These are phyloP conservation scores for Tachysurus fulvidraco DNA, from an alignment of 2,113 vertebrate species.

Conservation along the genomic window DNA sequence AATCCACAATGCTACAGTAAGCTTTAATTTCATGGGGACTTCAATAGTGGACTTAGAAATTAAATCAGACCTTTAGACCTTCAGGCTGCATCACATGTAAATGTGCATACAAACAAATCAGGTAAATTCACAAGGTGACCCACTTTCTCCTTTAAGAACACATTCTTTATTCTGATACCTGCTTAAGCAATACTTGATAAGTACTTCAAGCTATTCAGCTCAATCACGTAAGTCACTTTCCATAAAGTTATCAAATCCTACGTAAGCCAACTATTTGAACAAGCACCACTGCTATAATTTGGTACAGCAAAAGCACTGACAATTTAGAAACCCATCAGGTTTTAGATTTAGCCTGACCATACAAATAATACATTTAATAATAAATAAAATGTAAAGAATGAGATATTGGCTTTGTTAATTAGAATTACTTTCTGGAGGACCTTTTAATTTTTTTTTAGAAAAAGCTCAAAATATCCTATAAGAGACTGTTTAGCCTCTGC, in stretches of 20 bases:
- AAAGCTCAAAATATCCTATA: neutral
- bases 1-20: neutral
- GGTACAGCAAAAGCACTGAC: neutral
- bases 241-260: constrained; percentile 4
- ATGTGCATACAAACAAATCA: neutral
- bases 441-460: neutral
- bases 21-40: neutral
- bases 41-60: neutral
- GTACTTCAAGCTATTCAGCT: constrained; percentile 33
- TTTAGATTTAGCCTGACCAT: neutral
- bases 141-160: neutral
- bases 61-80: neutral
- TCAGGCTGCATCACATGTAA: neutral
- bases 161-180: neutral
- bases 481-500: neutral
- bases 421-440: neutral
- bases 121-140: constrained; percentile 50
- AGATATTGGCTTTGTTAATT: neutral
- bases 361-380: neutral
- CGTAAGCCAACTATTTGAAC: neutral
- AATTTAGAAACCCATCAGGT: neutral
- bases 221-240: constrained; percentile 41
- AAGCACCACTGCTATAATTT: neutral
- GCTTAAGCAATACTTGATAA: constrained; percentile 36
- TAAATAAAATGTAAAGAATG: neutral